These are phyloP conservation scores for Tachina fera DNA, from an alignment of 2,888 invertebrate species.

Conservation along the genomic window DNA sequence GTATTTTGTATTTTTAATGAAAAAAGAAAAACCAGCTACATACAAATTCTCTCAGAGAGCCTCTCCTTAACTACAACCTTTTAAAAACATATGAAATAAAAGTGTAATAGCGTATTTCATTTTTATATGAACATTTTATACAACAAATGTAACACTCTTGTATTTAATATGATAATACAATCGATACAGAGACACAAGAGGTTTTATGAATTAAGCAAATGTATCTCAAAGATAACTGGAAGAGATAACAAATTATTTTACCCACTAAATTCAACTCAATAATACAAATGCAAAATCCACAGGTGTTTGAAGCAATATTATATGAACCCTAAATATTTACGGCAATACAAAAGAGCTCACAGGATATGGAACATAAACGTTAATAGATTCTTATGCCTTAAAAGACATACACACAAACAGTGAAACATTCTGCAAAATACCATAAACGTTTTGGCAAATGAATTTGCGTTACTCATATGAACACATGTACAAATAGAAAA, in stretches of 20 bases:
- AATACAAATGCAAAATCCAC: neutral
- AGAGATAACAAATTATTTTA: neutral
- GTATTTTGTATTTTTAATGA: too few relatives aligned
- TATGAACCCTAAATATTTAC: neutral
- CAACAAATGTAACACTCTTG: too few relatives aligned
- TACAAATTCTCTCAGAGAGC: too few relatives aligned
- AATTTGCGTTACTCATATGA: neutral
- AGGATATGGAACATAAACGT: neutral
- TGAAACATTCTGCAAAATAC: neutral
- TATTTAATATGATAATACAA: too few relatives aligned
- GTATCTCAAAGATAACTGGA: too few relatives aligned
- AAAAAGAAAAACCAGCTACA: too few relatives aligned
- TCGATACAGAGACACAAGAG: too few relatives aligned
- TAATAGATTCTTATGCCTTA: conserved; percentile 20
- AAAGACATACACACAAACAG: neutral
- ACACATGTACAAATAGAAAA: neutral
- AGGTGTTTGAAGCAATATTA: neutral
- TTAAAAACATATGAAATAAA: too few relatives aligned
- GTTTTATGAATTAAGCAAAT: too few relatives aligned
- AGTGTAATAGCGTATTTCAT: too few relatives aligned
- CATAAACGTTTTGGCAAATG: neutral
- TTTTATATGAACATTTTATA: too few relatives aligned
- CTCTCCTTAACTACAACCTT: too few relatives aligned
- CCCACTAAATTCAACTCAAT: neutral
- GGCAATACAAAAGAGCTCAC: neutral